Conservation (phyloP, 2,113 vertebrate species). For the Sterrhoptilus dennistouni region DNA sequence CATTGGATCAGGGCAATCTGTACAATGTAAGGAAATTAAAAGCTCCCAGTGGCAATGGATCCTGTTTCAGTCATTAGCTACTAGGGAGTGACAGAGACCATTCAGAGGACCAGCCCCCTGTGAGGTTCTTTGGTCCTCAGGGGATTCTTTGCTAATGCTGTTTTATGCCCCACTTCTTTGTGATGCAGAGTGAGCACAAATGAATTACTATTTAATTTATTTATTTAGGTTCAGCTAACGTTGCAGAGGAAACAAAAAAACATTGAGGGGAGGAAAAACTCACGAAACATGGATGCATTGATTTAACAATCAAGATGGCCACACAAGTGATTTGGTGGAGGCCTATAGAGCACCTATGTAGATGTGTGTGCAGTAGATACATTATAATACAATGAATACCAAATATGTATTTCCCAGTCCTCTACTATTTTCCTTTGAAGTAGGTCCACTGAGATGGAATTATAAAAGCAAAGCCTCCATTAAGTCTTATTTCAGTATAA, state of each 20-base stretch:
- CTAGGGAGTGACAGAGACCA: constrained; percentile 70
- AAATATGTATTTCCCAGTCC: constrained; percentile 16
- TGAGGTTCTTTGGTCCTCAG: constrained; percentile 67
- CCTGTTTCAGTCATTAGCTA: constrained; percentile 79
- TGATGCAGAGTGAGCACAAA: constrained; percentile 72
- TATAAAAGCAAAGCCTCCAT: constrained; percentile 75
- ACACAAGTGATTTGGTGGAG: not conserved
- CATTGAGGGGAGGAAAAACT: not conserved
- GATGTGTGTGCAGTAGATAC: not conserved
- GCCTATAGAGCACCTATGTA: not conserved
- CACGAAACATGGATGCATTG: constrained; percentile 13
- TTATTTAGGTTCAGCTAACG: constrained; percentile 67
- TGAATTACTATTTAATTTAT: constrained; percentile 73
- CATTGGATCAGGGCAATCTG: constrained; percentile 72
- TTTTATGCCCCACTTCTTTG: constrained; percentile 79
- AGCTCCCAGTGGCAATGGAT: constrained; percentile 79
- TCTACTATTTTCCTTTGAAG: constrained; percentile 49
- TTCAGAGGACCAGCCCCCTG: constrained; percentile 75
- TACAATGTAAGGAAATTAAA: constrained; percentile 83
- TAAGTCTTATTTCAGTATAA: constrained; percentile 83
- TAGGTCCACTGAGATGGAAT: constrained; percentile 74
- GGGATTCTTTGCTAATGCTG: constrained; percentile 75
- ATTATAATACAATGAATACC: constrained; percentile 57
- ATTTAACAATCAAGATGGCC: constrained; percentile 26
- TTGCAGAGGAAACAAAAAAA: constrained; percentile 41